Base-by-base conservation (phyloP, 1,140 invertebrate species). In the Brachystomella parvula region DNA sequence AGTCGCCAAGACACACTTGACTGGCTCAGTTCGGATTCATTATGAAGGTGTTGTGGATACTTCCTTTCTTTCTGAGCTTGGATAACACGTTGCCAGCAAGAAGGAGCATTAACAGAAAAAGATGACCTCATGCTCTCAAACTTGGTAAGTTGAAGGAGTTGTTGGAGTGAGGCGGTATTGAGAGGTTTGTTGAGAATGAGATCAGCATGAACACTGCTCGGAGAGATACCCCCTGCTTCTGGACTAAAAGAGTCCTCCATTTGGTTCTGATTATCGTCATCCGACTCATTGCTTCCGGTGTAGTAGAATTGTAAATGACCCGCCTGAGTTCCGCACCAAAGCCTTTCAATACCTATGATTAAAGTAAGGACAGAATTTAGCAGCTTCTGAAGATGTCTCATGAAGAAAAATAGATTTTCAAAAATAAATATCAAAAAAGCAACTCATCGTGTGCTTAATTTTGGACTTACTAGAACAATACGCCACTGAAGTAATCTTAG, bases 101-200 rank as follows among this genome's bases (percentile, higher is more conserved):
- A 86, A 1, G 92, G 90, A 0, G 94, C 89, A n/a, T 90, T 92
- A 3, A 90, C 90, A 59, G 87, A 86, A 75, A 91, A 94, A 64
- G 77, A 75, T 2, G 81, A 79, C 44, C 82, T 80, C 6, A 85
- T 77, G 63, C 81, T 82, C 62, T 83, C 83, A 79, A 86, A 87
- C 70, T 81, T 78, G 2, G 84, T 88, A 9, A 88, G 76, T 64
- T 84, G 81, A 63, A 87, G 84, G 0, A 88, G 76, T 2, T 77
- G 72, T 57, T 80, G 78, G 59, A 88, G 77, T 69, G 83, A 82
- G 6, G 81, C 76, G 26, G 84, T 76, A 33, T 72, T 31, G 28
- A 87, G 75, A 33, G 78, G 71, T 67, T 82, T 82, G 71, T 85
- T 81, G 15, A 85, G 83, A 47, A 87, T 71, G 68, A 81, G 79